These are phyloP conservation scores for Manduca sexta DNA, from an alignment of 1,140 invertebrate species.

Conservation along the genomic window DNA sequence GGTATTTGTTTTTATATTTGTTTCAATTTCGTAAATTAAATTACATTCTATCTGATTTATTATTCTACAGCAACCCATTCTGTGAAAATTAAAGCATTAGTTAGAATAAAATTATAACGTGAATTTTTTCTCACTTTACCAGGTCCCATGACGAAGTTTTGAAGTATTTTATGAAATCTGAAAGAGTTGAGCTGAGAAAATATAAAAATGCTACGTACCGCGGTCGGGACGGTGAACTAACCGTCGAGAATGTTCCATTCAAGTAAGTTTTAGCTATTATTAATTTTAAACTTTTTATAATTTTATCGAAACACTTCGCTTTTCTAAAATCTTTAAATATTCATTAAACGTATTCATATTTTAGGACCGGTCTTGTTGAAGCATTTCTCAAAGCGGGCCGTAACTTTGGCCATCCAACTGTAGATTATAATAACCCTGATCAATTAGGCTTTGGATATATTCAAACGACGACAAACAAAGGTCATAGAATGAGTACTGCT, in stretches of 20 bases:
- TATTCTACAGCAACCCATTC: no score
- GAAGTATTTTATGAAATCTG: conserved; percentile 79
- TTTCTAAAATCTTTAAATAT: background rate
- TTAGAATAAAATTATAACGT: background rate
- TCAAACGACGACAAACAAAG: conserved; percentile 77
- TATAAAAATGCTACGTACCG: conserved; percentile 73
- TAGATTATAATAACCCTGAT: conserved; percentile 79
- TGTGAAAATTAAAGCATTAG: no score
- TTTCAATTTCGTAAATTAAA: no score
- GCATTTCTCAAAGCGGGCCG: conserved; percentile 78
- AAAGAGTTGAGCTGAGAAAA: conserved; percentile 72
- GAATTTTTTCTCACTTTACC: conserved; percentile 14
- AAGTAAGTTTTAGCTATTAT: conserved; percentile 46
- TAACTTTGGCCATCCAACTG: conserved; percentile 73
- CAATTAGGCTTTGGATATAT: conserved; percentile 78
- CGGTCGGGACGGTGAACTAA: conserved; percentile 73
- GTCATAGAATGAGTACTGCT: conserved; percentile 73
- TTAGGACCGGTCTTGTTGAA: conserved; percentile 71
- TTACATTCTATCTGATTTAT: no score
- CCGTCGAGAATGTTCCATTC: conserved; percentile 73
- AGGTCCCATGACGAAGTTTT: conserved; percentile 82
- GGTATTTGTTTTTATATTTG: no score
- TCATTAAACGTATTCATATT: conserved; percentile 58
- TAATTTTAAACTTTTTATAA: conserved; percentile 9
- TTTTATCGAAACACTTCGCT: background rate